Base-by-base conservation (phyloP, 2,888 invertebrate species). In the Adelognathus sp. region DNA sequence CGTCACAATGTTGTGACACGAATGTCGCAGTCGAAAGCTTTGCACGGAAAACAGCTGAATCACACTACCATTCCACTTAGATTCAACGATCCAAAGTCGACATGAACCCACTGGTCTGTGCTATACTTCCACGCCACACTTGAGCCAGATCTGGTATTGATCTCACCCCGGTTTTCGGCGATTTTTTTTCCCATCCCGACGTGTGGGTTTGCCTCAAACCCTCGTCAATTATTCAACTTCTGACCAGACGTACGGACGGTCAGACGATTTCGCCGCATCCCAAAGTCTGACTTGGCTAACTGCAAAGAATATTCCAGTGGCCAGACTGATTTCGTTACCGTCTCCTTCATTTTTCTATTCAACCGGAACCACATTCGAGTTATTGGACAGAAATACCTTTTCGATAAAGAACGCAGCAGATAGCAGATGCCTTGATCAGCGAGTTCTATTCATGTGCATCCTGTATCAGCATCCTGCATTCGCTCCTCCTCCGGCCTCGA, bases 271-370 rank as follows among this genome's bases (percentile, higher is more conserved):
- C 21, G 18, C 31, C 36, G 56, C 60, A 64, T 36, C 60, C 52
- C 52, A 50, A 50, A 41, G 21, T 64, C 46, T 73, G 33, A 58
- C 58, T 33, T 18, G 60, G 63, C 44, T 66, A 66, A 71, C 58
- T 66, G 64, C 64, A 76, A 71, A 16, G 54, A 67, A 67, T 75
- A 79, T 71, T 79, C 50, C 46, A 75, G 64, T 16, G 31, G 7
- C 7, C 31, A 33, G 33, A 7, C 7, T 39, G 18, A 71, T 54
- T 58, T 52, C 39, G 41, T 31, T 64, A 9, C 41, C 56, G n/a
- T n/a, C n/a, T n/a, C n/a, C n/a, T n/a, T n/a, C n/a, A 16, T 14
- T 31, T 29, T 14, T 11, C 21, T 61, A 18, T 31, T 54, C 61
- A 50, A 33, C 67, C 39, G 18, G 7, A 69, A n/a, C 63, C 21